Base-by-base conservation (phyloP, 2,888 invertebrate genomes). In the Sinelater perroti region DNA sequence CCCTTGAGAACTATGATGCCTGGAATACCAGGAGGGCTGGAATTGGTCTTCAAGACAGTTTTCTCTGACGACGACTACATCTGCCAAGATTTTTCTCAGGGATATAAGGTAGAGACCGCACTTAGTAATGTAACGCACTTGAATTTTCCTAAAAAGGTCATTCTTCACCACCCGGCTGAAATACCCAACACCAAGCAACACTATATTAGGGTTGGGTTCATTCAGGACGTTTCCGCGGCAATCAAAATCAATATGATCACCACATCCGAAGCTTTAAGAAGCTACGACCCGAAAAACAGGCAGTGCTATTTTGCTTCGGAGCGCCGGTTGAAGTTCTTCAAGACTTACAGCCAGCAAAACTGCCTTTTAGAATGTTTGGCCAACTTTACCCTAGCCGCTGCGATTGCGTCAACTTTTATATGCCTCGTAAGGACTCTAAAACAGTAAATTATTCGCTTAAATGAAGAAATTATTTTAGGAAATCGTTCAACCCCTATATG, bases 51-150 rank as follows among this genome's bases (percentile, higher is more conserved):
- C 8, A 3, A 30, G 10, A 40, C 13, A 11, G 18, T 16, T 1
- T 7, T 11, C 2, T n/a, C 38, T 11, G 85, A 88, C 67, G 76
- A 85, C 49, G 87, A 87, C 68, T 84, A 83, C 64, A 76, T 85
- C 20, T 88, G 87, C 64, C 33, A 50, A 1, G 26, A 33, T 7
- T 20, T 24, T 17, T 44, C 20, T 1, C 20, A 24, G 26, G 56
- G 56, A 26, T 56, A 14, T 11, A 56, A 50, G 33, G 54, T 53
- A 21, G n/a, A 11, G n/a, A n/a, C n/a, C n/a, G n/a, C 2, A 10
- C 8, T 28, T n/a, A n/a, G n/a, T n/a, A n/a, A n/a, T n/a, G n/a
- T n/a, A n/a, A n/a, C n/a, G 24, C 7, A 24, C 24, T 4, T 24
- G 8, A 24, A 24, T 7, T 8, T 11, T 28, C 20, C 2, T 49